Conservation (phyloP, 2,113 vertebrate species). For the Gobius niger region DNA sequence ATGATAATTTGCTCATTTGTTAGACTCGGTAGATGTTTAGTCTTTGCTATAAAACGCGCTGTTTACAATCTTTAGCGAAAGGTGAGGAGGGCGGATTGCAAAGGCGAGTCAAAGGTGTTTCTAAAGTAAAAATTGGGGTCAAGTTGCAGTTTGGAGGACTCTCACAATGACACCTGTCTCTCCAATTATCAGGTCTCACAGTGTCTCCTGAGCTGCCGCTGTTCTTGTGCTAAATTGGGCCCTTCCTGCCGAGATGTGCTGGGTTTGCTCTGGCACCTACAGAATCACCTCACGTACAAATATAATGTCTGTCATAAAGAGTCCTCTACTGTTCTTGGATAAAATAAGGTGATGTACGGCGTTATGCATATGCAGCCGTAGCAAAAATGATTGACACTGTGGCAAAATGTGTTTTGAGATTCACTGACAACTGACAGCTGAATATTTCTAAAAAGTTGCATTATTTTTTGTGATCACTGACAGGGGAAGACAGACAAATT, state of each 20-base stretch:
- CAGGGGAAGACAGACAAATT: neutral
- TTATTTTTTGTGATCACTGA: neutral
- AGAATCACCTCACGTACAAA: conserved; percentile 7
- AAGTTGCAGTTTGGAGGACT: conserved; percentile 18
- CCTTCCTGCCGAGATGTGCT: conserved; percentile 8
- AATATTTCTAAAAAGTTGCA: neutral
- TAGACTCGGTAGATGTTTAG: too few relatives aligned
- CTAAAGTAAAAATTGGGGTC: conserved; percentile 16
- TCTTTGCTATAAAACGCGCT: too few relatives aligned
- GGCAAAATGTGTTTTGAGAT: neutral
- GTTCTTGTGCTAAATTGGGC: conserved; percentile 8
- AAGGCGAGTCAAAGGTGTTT: neutral
- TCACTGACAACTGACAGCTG: conserved; percentile 5
- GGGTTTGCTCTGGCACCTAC: neutral
- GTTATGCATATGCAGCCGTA: neutral
- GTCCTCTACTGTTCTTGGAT: neutral
- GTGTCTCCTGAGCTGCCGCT: neutral
- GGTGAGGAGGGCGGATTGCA: neutral
- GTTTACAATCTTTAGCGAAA: neutral
- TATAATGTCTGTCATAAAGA: conserved; percentile 3
- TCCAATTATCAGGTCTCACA: conserved; percentile 32
- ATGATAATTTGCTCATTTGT: too few relatives aligned
- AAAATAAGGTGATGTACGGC: neutral
- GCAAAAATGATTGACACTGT: neutral
- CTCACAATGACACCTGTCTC: conserved; percentile 20